Evolutionary conservation across 92 coral and sea anemone species (phyloP).

Genomic region (Heteractis magnifica): DNA sequence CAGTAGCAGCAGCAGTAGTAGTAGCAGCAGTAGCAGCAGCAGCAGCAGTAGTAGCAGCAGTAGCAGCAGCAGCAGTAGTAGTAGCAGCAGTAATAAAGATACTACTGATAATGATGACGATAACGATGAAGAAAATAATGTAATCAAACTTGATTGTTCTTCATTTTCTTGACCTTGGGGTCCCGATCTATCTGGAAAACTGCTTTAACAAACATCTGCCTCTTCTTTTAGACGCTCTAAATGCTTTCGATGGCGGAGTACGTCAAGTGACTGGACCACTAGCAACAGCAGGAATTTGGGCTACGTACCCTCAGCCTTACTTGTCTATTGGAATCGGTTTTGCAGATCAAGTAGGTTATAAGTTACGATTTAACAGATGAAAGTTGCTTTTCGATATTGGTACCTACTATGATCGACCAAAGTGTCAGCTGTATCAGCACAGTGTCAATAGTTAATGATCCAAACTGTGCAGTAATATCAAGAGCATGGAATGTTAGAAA

Average conservation of each 20-base stretch:
- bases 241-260: slow-evolving; percentile 78
- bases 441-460: not conserved
- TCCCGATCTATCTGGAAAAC: not conserved
- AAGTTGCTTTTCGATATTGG: too few species aligned
- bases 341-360: slow-evolving; percentile 74
- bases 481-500: too few species aligned
- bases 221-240: slow-evolving; percentile 61
- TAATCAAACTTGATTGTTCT: too few species aligned
- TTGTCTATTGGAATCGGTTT: slow-evolving; percentile 70
- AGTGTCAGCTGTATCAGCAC: not conserved
- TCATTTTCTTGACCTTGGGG: too few species aligned
- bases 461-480: too few species aligned
- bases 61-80: not conserved
- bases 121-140: too few species aligned
- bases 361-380: not conserved
- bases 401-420: too few species aligned
- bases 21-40: not conserved
- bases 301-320: slow-evolving; percentile 76
- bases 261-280: slow-evolving; percentile 73
- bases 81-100: not conserved
- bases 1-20: not conserved
- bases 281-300: slow-evolving; percentile 93
- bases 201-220: not conserved
- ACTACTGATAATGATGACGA: too few species aligned
- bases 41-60: not conserved